phyloP scores from a whole-genome alignment of 1,140 invertebrate genomes.

The Macrobrachium rosenbergii region DNA sequence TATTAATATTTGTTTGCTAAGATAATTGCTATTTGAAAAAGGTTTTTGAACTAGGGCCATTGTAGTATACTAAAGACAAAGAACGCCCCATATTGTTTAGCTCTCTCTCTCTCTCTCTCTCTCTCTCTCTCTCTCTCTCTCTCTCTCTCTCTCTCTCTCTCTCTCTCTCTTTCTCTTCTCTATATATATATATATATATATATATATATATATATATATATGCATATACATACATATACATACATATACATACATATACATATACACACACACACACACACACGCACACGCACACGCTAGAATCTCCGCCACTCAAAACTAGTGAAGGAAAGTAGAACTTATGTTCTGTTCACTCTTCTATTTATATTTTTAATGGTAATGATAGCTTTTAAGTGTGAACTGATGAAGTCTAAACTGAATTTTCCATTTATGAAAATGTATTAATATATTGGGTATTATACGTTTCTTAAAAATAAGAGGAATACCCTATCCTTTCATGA shows the following conservation, averaged over 20 bases:
- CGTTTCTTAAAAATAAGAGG: too few relatives aligned
- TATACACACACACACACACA: neutral
- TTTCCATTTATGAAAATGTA: too few relatives aligned
- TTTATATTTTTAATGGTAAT: too few relatives aligned
- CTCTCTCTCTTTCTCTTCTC: neutral
- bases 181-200: neutral
- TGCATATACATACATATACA: conserved; percentile 3
- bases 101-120: conserved; percentile 17
- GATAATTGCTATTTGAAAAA: too few relatives aligned
- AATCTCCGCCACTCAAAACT: too few relatives aligned
- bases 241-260: conserved; percentile 15
- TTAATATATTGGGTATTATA: too few relatives aligned
- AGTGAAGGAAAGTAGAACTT: too few relatives aligned
- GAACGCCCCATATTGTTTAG: neutral
- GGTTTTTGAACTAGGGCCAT: neutral
- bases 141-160: conserved; percentile 7
- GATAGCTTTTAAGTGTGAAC: too few relatives aligned
- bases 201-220: neutral
- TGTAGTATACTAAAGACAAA: too few relatives aligned
- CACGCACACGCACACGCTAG: neutral
- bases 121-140: conserved; percentile 1
- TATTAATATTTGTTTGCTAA: neutral
- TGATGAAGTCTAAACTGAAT: too few relatives aligned
- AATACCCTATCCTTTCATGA: too few relatives aligned
- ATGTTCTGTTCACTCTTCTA: too few relatives aligned